Conservation (phyloP, 2,797 vertebrate species). For the Chaetodon trifasciatus region DNA sequence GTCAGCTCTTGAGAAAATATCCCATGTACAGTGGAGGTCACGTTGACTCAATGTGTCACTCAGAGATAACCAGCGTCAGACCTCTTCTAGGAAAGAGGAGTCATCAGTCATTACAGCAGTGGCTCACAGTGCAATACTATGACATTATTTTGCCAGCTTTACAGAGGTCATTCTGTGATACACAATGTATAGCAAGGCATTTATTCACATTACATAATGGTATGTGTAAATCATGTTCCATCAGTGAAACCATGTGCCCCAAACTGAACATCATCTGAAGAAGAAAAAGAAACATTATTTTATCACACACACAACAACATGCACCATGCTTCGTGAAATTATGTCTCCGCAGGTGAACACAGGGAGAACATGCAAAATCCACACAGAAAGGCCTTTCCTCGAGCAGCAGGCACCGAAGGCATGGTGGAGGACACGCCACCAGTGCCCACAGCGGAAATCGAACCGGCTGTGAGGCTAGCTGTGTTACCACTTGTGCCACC, state of each 20-base stretch:
- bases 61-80: constrained; percentile 12
- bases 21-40: not conserved
- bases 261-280: not conserved
- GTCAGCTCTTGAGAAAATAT: not conserved
- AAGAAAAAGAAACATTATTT: too few species aligned
- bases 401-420: too few species aligned
- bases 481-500: too few species aligned
- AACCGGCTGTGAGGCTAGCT: too few species aligned
- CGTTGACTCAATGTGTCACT: not conserved
- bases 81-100: not conserved
- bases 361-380: too few species aligned
- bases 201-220: not conserved
- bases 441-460: too few species aligned
- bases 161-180: not conserved
- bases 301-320: too few species aligned
- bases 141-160: not conserved
- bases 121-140: not conserved
- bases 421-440: too few species aligned
- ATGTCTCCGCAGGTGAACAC: too few species aligned
- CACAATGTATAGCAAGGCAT: not conserved
- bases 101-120: too few species aligned
- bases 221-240: not conserved
- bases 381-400: too few species aligned
- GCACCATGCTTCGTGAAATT: too few species aligned
- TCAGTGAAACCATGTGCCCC: not conserved